Evolutionary conservation across 2,888 invertebrate genomes (phyloP).

Genomic region (Opisthograptis luteolata): DNA sequence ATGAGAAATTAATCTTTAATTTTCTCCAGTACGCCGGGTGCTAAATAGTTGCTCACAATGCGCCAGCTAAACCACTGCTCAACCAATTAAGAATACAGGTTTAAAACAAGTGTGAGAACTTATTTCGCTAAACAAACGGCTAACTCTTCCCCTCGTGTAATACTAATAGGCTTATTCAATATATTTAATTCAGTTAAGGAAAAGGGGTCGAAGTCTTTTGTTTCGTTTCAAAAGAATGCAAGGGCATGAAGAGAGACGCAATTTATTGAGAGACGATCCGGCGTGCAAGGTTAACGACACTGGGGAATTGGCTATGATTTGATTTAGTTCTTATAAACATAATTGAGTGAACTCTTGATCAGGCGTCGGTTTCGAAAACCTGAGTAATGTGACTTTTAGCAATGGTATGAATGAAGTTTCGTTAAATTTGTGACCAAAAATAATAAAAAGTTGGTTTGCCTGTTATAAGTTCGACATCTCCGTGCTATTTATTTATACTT

Average conservation of each 20-base stretch:
- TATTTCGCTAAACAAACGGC: slow-evolving; percentile 37
- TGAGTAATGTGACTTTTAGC: too few relatives aligned
- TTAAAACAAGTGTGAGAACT: slow-evolving; percentile 55
- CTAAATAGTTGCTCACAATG: slow-evolving; percentile 18
- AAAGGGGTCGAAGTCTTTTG: slow-evolving; percentile 44
- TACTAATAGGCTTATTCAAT: slow-evolving; percentile 67
- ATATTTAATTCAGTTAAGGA: slow-evolving; percentile 50
- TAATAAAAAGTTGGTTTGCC: too few relatives aligned
- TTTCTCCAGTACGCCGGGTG: slow-evolving; percentile 12
- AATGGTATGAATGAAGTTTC: too few relatives aligned
- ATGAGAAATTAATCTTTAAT: slow-evolving; percentile 17
- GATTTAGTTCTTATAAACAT: not conserved
- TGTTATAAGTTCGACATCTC: too few relatives aligned
- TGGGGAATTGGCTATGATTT: slow-evolving; percentile 1
- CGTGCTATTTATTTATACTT: too few relatives aligned
- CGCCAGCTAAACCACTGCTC: slow-evolving; percentile 18
- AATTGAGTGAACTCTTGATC: too few relatives aligned
- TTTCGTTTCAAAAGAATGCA: slow-evolving; percentile 40
- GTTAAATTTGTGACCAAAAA: too few relatives aligned
- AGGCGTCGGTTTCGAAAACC: too few relatives aligned
- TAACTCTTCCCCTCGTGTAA: slow-evolving; percentile 41
- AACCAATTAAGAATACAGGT: slow-evolving; percentile 32
- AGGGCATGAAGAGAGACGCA: slow-evolving; percentile 9
- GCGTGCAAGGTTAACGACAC: slow-evolving; percentile 4
- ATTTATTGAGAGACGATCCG: slow-evolving; percentile 8